Base-by-base conservation (phyloP, 2,888 invertebrate genomes). In the Conistra vaccinii region DNA sequence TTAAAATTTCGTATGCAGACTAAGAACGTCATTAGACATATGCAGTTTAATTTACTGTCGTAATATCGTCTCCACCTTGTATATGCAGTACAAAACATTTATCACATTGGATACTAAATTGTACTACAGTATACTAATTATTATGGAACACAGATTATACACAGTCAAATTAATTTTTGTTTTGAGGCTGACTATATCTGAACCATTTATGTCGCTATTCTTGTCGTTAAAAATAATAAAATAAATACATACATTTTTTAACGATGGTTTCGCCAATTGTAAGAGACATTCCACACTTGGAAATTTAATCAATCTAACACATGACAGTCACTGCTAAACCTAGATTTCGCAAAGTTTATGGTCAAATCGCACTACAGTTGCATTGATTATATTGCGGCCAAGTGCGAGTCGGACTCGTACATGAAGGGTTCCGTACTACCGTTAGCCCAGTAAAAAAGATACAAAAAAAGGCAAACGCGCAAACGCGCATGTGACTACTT, bases 301-400 rank as follows among this genome's bases (percentile, higher is more conserved):
- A 72, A 10, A 17, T 57, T 32, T 17, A 57, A 72, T 72, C 23
- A 55, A 72, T 35, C 10, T 0, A 45, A 35, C 26, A 23, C 26
- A 32, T 32, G 1, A 42, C 2, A 3, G 23, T 75, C 17, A 32
- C 23, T 42, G 20, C 12, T 60, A 75, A 76, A 32, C 75, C n/a
- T 51, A 51, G 76, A 32, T 73, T 75, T 61, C 39, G 17, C 20
- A 14, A 60, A 75, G 48, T 42, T 76, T 53, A 73, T 23, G 51
- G 76, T 9, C 42, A 35, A 35, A 45, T 76, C 14, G 65, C 66
- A 74, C 51, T 42, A 26, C 20, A 60, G n/a, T n/a, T n/a, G n/a
- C n/a, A 26, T 32, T 39, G 6, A 20, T 73, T 39, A 42, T 42
- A 12, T 14, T 42, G 42, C 42, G 4, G 4, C 42, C 42, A 14